Base-by-base conservation (phyloP, 2,888 invertebrate species). In the Noctuana brunneofusca region DNA sequence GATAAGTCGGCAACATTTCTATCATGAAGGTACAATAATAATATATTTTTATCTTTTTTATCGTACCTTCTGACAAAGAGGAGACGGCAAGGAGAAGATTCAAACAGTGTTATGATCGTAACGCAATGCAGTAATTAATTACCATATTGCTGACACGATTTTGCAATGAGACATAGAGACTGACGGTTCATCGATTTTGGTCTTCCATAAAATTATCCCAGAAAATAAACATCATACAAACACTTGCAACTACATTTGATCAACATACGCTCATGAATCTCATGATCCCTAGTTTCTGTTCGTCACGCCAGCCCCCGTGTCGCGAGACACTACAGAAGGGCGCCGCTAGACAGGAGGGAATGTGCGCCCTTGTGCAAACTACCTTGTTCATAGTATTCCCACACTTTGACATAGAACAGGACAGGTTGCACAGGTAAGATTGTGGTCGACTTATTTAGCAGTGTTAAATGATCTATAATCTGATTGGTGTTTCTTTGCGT, bases 321-420 rank as follows among this genome's bases (percentile, higher is more conserved):
- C 5, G 48, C 48, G 48, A 62, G 62, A 62, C 62, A 49, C 54
- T 48, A 54, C 57, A 35, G 32, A 55, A 55, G 62, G 55, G 62
- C 55, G 62, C 27, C 54, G 55, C 54, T 62, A 62, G 62, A 56
- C 62, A 56, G 62, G 57, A 62, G 62, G 62, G 62, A 62, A 41
- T 54, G 18, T 38, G 49, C 41, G 62, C 62, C 62, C 62, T 62
- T 62, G 62, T 62, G 49, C 55, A 27, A 50, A 56, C 62, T 55
- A 62, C 60, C 60, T 62, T 62, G 54, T n/a, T 38, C 30, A 24
- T 49, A 50, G 55, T 3, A 18, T 11, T 1, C 12, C 62, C 55
- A 62, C 18, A 27, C 46, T 8, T 16, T 30, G 32, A n/a, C 9
- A n/a, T 18, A 1, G 12, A 52, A n/a, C 8, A 14, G 14, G 8